These are phyloP conservation scores for Lycaon pictus DNA, from an alignment of 2,113 vertebrate species.

Conservation along the genomic window DNA sequence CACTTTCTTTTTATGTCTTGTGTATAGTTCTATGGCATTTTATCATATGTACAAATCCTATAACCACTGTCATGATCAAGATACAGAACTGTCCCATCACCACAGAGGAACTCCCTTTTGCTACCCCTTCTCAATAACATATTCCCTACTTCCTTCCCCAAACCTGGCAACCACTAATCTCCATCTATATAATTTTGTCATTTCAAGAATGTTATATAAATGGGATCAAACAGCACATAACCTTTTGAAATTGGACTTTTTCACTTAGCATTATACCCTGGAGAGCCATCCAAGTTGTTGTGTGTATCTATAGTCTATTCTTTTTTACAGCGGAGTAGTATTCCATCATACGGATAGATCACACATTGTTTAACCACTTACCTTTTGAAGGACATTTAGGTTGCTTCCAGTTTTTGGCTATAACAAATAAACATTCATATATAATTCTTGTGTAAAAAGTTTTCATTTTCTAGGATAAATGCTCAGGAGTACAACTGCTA, in stretches of 20 bases:
- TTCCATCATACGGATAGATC: background rate
- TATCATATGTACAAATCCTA: background rate
- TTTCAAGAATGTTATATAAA: background rate
- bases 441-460: background rate
- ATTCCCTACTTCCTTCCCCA: background rate
- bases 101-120: background rate
- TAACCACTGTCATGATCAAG: background rate
- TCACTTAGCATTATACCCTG: background rate
- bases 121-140: background rate
- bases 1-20: background rate
- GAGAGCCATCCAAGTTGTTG: background rate
- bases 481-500: background rate
- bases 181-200: background rate
- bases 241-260: background rate
- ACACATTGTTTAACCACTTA: background rate
- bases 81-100: background rate
- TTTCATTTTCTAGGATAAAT: slow-evolving; percentile 8
- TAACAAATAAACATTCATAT: background rate
- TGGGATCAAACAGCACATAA: background rate
- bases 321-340: background rate
- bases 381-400: background rate
- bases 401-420: background rate
- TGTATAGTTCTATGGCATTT: background rate
- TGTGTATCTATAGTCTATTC: background rate
- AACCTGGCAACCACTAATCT: background rate